phyloP scores from a whole-genome alignment of 2,113 vertebrate species.

The Caracal caracal region DNA sequence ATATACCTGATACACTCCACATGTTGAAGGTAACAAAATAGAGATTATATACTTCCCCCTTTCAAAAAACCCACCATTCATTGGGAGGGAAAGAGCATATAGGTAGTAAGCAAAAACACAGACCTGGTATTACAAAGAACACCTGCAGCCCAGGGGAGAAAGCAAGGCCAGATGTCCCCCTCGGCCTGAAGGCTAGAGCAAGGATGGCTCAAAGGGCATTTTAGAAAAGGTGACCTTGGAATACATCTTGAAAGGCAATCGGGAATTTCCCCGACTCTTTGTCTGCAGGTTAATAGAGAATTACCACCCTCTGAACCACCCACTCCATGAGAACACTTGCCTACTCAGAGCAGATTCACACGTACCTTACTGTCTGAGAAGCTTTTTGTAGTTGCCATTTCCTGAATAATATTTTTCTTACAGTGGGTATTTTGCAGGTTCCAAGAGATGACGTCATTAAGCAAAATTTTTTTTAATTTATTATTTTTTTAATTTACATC shows the following conservation, averaged over 20 bases:
- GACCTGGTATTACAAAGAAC: not conserved
- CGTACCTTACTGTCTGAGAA: not conserved
- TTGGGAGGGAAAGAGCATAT: not conserved
- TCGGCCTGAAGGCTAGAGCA: not conserved
- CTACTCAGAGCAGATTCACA: not conserved
- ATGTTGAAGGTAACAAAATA: not conserved
- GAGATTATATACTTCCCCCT: not conserved
- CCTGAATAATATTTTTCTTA: not conserved
- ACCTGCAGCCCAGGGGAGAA: rapidly evolving
- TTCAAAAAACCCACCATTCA: not conserved
- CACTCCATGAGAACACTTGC: not conserved
- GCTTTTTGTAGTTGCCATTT: not conserved
- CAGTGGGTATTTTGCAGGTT: not conserved
- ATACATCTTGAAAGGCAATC: not conserved
- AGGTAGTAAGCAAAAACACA: not conserved
- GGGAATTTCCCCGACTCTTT: not conserved
- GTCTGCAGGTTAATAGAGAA: not conserved
- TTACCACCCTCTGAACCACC: not conserved
- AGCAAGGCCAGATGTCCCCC: not conserved
- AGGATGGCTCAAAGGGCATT: not conserved
- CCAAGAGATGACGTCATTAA: not conserved
- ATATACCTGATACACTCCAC: rapidly evolving
- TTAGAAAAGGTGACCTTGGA: not conserved
- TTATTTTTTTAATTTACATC: too few species aligned
- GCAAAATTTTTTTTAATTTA: not conserved